Evolutionary conservation across 2,888 invertebrate species (phyloP).

Genomic region (Aporophyla nigra): DNA sequence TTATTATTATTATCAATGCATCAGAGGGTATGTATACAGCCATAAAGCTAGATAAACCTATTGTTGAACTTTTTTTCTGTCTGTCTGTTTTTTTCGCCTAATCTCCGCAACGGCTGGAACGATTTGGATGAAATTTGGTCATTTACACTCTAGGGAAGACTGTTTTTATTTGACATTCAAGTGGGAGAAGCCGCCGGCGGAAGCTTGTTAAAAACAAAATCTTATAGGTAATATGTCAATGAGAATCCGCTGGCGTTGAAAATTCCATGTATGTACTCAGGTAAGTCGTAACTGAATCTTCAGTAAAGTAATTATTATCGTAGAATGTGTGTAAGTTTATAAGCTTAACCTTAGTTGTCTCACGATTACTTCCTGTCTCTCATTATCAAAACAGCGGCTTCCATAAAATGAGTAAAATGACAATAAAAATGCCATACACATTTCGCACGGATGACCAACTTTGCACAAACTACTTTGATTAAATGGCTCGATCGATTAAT

Average conservation of each 20-base stretch:
- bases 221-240: too few species aligned
- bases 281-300: not conserved
- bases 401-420: conserved; percentile 45
- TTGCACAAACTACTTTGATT: conserved; percentile 54
- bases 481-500: conserved; percentile 49
- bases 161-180: too few species aligned
- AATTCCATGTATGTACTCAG: not conserved
- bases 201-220: not conserved
- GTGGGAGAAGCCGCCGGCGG: too few species aligned
- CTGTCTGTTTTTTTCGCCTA: too few species aligned
- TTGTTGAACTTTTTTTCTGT: too few species aligned
- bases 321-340: conserved; percentile 9
- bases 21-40: too few species aligned
- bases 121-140: too few species aligned
- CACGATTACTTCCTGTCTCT: conserved; percentile 48
- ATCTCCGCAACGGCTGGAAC: too few species aligned
- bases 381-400: conserved; percentile 40
- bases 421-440: conserved; percentile 58
- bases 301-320: conserved; percentile 17
- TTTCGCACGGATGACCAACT: conserved; percentile 43
- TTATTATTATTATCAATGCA: too few species aligned
- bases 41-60: too few species aligned
- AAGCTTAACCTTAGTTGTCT: conserved; percentile 37
- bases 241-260: not conserved
- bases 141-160: too few species aligned